Conservation (phyloP, 2,888 invertebrate species). For the Caenorhabditis afra region DNA sequence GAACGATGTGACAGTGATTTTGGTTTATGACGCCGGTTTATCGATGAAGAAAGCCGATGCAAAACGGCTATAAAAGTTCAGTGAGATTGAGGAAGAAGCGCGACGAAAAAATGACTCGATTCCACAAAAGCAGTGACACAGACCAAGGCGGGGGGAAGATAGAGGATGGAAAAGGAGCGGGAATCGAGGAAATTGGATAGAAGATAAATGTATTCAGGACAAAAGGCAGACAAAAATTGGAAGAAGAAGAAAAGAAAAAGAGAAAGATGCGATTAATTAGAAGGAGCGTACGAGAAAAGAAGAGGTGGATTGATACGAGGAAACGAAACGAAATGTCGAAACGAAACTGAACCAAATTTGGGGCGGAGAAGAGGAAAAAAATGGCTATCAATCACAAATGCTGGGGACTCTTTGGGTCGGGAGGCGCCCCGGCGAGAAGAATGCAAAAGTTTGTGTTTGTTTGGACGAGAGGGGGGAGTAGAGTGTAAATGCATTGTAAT, state of each 20-base stretch:
- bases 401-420: too few relatives aligned
- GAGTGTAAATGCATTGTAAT: conserved; percentile 12
- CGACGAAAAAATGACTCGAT: conserved; percentile 3
- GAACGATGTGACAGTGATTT: not conserved
- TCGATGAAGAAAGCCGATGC: conserved; percentile 4
- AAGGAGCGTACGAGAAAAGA: conserved; percentile 25
- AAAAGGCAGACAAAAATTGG: conserved; percentile 30
- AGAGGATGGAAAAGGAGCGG: not conserved
- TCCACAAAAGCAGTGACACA: too few relatives aligned
- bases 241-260: conserved; percentile 1
- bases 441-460: conserved; percentile 26
- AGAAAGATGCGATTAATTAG: conserved; percentile 52
- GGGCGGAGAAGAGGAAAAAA: not conserved
- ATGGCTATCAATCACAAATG: conserved; percentile 43
- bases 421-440: not conserved
- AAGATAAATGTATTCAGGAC: conserved; percentile 47
- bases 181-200: conserved; percentile 5
- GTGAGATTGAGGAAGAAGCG: not conserved
- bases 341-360: conserved; percentile 13
- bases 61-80: conserved; percentile 8
- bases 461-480: not conserved
- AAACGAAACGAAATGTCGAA: conserved; percentile 7
- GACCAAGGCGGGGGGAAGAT: not conserved
- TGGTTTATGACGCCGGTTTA: conserved; percentile 1
- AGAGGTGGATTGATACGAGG: conserved; percentile 36